A percentile compares a stretch with the other conserved stretches of the same genome.
These are phyloP conservation scores for Lithobates sylvaticus DNA, from an alignment of 2,797 vertebrate species.

Conservation along the genomic window DNA sequence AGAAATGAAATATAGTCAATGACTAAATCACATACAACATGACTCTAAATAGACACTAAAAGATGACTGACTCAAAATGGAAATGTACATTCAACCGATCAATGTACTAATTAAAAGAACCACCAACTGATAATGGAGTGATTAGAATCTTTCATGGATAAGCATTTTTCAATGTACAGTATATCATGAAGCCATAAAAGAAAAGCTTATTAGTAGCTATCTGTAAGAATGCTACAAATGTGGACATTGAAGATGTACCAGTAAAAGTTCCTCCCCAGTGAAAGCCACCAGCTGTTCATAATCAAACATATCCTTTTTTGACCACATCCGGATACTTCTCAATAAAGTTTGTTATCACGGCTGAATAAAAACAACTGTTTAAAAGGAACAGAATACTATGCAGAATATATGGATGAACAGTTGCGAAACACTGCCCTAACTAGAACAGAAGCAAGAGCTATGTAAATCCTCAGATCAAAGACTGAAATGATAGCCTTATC, in stretches of 20 bases:
- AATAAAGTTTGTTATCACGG: constrained; percentile 7
- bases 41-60: background rate
- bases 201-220: background rate
- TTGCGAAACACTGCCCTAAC: constrained; percentile 26
- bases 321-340: constrained; percentile 3
- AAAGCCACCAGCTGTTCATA: background rate
- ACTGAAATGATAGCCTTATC: constrained; percentile 54
- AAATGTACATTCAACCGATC: background rate
- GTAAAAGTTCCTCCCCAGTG: background rate
- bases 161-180: background rate
- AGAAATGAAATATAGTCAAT: background rate
- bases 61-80: background rate
- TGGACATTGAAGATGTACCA: background rate
- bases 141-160: background rate
- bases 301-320: background rate
- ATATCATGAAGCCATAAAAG: background rate
- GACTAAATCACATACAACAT: background rate
- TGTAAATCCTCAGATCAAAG: constrained; percentile 48
- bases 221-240: constrained; percentile 4
- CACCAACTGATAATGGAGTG: background rate
- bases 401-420: constrained; percentile 39
- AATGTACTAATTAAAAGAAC: background rate
- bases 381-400: constrained; percentile 33
- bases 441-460: constrained; percentile 29
- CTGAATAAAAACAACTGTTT: constrained; percentile 50